phyloP scores from a whole-genome alignment of 2,888 invertebrate genomes.

The Rugalucina vietnamica region DNA sequence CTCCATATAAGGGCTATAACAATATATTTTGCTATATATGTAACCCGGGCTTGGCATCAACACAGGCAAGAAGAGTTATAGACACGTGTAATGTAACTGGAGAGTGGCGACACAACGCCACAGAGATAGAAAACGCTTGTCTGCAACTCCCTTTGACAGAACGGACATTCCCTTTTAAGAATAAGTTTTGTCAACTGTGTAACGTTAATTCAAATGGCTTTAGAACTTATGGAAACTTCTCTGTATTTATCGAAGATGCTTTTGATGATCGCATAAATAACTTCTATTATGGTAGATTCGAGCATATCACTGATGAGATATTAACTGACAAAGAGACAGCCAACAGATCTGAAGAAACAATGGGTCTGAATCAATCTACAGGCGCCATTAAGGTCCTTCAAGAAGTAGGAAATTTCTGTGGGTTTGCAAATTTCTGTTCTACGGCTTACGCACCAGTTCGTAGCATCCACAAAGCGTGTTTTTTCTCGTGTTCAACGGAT shows the following conservation, averaged over 20 bases:
- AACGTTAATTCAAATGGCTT: background rate
- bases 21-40: conserved; percentile 30
- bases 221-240: background rate
- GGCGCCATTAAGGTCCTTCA: background rate
- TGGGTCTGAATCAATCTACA: no score
- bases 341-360: no score
- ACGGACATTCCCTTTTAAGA: background rate
- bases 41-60: conserved; percentile 9
- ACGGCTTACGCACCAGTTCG: background rate
- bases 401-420: background rate
- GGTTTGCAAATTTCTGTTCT: background rate
- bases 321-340: background rate
- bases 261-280: no score
- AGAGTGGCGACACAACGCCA: no score
- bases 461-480: background rate
- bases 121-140: background rate
- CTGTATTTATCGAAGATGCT: no score
- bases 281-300: background rate
- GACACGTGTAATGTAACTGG: background rate
- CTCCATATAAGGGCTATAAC: conserved; percentile 1
- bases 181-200: background rate
- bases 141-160: background rate
- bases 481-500: background rate
- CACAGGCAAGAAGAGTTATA: background rate
- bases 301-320: background rate